Base-by-base conservation (phyloP, 2,797 vertebrate genomes). In the Silurus lanzhouensis region DNA sequence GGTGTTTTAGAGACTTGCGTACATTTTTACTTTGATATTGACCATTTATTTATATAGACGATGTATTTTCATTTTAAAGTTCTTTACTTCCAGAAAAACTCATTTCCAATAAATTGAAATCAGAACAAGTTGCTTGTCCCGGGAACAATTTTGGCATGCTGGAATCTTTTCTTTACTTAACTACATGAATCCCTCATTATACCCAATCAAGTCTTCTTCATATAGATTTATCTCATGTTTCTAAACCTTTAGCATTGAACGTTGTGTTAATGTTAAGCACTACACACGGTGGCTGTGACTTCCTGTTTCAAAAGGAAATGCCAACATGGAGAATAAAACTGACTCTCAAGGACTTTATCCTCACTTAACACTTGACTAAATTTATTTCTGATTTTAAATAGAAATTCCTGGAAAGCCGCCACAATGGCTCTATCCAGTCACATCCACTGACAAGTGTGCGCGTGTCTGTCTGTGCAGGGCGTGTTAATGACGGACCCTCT, bases 331-430 rank as follows among this genome's bases (percentile, higher is more conserved):
- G 57, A 77, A 60, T 20, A 15, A 6, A 22, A 61, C 25, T 12
- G 8, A 25, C 14, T 31, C 17, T 55, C 8, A 60, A 60, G 27
- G 20, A 22, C 58, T 63, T 79, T 46, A 61, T 66, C 48, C 7
- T 72, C 71, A 82, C 60, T 75, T 44, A 66, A 38, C 83, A 87
- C 70, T 71, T 83, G 82, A 80, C 70, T 81, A 72, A 66, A 76
- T 85, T 89, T 85, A 75, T 85, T 80, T 89, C 83, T 72, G 81
- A 83, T 64, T 68, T 72, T 58, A 83, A 85, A 86, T 85, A 82
- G 77, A 68, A 71, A 71, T 75, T 46, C 74, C 46, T 88, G 87
- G 38, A 86, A 58, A 78, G 52, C 31, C 6, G 64, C 75, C 85
- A 86, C 82, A 83, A 79, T 83, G 79, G 71, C 75, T 72, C 48